These are phyloP conservation scores for Sarcophaga subvicina DNA, from an alignment of 2,888 invertebrate genomes.

Conservation along the genomic window DNA sequence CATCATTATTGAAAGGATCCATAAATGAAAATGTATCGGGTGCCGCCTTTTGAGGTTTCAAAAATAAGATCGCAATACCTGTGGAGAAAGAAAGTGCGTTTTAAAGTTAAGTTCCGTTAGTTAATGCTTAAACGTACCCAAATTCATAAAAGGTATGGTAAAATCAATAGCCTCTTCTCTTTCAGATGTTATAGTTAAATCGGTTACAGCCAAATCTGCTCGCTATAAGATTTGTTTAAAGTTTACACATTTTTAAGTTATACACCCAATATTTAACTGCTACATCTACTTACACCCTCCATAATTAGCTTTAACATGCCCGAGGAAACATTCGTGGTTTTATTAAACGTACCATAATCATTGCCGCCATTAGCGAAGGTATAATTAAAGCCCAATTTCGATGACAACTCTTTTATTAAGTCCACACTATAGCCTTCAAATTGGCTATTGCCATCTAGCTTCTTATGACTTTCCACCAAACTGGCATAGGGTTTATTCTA, in stretches of 20 bases:
- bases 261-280: too few relatives aligned
- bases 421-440: conserved; percentile 95
- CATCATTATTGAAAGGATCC: conserved; percentile 92
- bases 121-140: conserved; percentile 82
- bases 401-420: conserved; percentile 89
- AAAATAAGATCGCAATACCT: conserved; percentile 94
- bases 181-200: conserved; percentile 93
- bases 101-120: neutral
- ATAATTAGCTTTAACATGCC: conserved; percentile 93
- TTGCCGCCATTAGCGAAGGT: conserved; percentile 90
- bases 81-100: neutral
- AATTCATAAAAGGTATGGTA: conserved; percentile 97
- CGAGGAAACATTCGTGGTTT: conserved; percentile 87
- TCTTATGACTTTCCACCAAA: conserved; percentile 86
- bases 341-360: conserved; percentile 88
- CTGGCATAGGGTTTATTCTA: conserved; percentile 91
- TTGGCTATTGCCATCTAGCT: conserved; percentile 89
- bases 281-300: conserved; percentile 82
- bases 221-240: conserved; percentile 83
- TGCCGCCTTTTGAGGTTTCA: conserved; percentile 91
- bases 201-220: conserved; percentile 95
- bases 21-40: conserved; percentile 95
- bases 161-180: conserved; percentile 95
- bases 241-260: too few relatives aligned
- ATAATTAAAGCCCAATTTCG: conserved; percentile 91